Base-by-base conservation (phyloP, 2,113 vertebrate species). In the Gymnorhina tibicen region DNA sequence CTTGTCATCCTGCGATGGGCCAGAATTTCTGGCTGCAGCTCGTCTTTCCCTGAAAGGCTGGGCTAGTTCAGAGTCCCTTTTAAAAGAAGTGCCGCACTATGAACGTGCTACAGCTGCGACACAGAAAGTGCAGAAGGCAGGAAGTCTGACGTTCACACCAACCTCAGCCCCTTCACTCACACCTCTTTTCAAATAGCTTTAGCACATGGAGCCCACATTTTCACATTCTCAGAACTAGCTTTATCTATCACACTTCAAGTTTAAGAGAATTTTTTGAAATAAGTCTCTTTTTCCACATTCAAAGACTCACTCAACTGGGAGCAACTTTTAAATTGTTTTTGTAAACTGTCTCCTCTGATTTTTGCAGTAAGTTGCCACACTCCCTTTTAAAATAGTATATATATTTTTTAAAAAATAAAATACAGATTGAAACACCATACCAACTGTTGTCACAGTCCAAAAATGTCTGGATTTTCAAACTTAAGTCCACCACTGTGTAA, bases 381-480 rank as follows among this genome's bases (percentile, higher is more conserved):
- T 87, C 17, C 11, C 32, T 89, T 93, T 89, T 82, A 8, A 95
- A 94, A 72, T 78, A 72, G 56, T 86, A 39, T 13, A 32, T 59
- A 52, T 78, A 46, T 63, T 74, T 91, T 86, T 41, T 2, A 50
- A 63, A 94, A 94, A n/a, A 55, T 89, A 82, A 93, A 93, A 92
- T 91, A 82, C 14, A 10, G 49, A 81, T 81, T 96, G 96, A 94
- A 94, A 96, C 91, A 91, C 88, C 96, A 95, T 89, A 96, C 92
- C 92, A 94, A 94, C 92, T 96, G 96, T 63, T 97, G 92, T 97
- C 96, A 94, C 88, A 94, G 86, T 81, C 88, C 94, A 97, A 92
- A 97, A 96, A 96, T 96, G 95, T 96, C 91, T 62, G 96, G 96
- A 95, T 97, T 97, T 96, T 96, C 95, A 92, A 96, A 97, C 95